phyloP scores from a whole-genome alignment of 1,140 invertebrate genomes.

The Papilio polyxenes region DNA sequence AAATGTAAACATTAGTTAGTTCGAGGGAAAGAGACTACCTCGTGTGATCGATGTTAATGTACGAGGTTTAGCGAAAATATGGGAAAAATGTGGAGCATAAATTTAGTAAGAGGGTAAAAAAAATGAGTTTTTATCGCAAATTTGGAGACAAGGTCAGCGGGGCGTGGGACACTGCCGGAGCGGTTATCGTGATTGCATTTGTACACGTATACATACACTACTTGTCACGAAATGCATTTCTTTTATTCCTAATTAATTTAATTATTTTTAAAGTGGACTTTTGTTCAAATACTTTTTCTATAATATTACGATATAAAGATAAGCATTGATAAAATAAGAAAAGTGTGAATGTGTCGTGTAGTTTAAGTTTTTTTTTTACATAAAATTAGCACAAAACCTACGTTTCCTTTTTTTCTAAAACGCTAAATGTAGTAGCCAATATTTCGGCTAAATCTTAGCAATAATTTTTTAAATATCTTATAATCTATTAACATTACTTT shows the following conservation, averaged over 20 bases:
- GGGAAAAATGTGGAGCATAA: slow-evolving; percentile 40
- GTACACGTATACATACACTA: background rate
- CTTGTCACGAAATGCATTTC: slow-evolving; percentile 14
- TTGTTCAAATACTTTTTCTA: background rate
- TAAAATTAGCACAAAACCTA: no score
- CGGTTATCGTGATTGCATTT: slow-evolving; percentile 1
- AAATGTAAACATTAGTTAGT: slow-evolving; percentile 76
- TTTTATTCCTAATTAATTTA: background rate
- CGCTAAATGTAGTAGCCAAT: background rate
- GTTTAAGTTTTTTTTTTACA: background rate
- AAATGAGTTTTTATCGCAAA: background rate
- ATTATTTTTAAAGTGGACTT: background rate
- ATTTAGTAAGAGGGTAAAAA: slow-evolving; percentile 14
- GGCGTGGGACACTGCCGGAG: slow-evolving; percentile 10
- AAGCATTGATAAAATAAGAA: no score
- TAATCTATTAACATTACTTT: no score
- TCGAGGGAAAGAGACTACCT: slow-evolving; percentile 45
- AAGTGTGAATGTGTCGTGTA: no score
- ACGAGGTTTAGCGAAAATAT: slow-evolving; percentile 47
- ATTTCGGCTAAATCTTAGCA: no score
- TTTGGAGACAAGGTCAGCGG: slow-evolving; percentile 21
- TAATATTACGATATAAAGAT: background rate
- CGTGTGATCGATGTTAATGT: slow-evolving; percentile 50
- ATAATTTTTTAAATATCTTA: no score
- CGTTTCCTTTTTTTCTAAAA: background rate